Conservation (phyloP, 2,888 invertebrate genomes). For the Cantharis nigra region DNA sequence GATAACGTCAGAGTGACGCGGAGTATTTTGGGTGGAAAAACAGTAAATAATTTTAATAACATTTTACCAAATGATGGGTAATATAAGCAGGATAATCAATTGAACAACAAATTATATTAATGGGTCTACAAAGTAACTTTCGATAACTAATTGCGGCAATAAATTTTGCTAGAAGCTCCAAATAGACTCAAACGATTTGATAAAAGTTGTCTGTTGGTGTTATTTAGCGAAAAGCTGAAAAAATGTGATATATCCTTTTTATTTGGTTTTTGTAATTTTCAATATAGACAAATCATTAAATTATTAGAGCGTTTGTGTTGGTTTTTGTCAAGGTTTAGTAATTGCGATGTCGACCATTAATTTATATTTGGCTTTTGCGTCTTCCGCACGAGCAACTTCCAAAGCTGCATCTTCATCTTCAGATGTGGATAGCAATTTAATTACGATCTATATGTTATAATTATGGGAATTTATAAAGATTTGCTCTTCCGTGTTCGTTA, state of each 20-base stretch:
- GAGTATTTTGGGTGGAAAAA: background rate
- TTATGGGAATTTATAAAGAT: conserved; percentile 56
- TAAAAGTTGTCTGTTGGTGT: conserved; percentile 1
- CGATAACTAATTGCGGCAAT: background rate
- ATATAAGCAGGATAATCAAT: background rate
- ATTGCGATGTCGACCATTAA: conserved; percentile 15
- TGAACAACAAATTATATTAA: background rate
- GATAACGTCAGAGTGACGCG: background rate
- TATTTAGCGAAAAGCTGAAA: background rate
- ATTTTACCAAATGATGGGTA: background rate
- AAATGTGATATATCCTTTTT: background rate
- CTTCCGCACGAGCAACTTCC: conserved; percentile 47
- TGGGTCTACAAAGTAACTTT: background rate
- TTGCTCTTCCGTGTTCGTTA: conserved; percentile 50
- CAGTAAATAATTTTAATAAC: background rate
- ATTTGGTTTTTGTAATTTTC: background rate
- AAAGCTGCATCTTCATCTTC: conserved; percentile 42
- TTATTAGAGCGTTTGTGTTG: background rate
- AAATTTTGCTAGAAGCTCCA: background rate
- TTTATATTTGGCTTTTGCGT: conserved; percentile 39
- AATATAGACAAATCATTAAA: background rate
- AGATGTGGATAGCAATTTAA: conserved; percentile 53
- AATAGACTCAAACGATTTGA: background rate
- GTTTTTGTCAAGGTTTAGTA: conserved; percentile 1
- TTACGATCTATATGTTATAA: conserved; percentile 56